phyloP scores from a whole-genome alignment of 2,888 invertebrate species.

The Gerris lacustris region DNA sequence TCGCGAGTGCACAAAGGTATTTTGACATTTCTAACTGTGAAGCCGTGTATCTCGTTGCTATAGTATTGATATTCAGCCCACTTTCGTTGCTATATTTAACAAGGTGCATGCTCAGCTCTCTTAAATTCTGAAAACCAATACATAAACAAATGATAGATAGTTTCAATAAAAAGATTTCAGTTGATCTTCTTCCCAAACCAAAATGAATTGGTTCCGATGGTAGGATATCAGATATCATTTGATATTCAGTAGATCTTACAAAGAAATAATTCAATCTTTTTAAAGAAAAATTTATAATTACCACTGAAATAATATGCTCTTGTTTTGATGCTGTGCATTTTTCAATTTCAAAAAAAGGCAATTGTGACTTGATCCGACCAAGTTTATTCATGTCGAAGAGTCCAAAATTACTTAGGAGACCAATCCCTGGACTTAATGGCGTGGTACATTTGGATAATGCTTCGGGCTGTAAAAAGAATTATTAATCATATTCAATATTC shows the following conservation, averaged over 20 bases:
- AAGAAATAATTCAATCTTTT: too few species aligned
- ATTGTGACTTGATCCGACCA: constrained; percentile 35
- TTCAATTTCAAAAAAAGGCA: constrained; percentile 72
- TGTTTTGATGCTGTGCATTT: constrained; percentile 78
- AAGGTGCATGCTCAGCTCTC: constrained; percentile 73
- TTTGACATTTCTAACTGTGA: constrained; percentile 70
- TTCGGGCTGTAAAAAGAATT: constrained; percentile 49
- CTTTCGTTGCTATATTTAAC: constrained; percentile 45
- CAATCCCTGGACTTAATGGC: constrained; percentile 63
- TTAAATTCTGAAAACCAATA: constrained; percentile 51
- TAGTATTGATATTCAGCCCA: constrained; percentile 62
- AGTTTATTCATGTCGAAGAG: constrained; percentile 40
- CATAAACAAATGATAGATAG: background rate
- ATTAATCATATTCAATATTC: too few species aligned
- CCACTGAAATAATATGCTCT: constrained; percentile 76
- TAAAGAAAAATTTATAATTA: constrained; percentile 35
- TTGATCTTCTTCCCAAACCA: too few species aligned
- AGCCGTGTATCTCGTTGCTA: constrained; percentile 66
- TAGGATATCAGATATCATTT: too few species aligned
- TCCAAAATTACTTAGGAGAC: constrained; percentile 39
- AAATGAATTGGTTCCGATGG: too few species aligned
- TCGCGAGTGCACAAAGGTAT: constrained; percentile 57
- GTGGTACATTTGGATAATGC: constrained; percentile 73
- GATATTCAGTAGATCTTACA: too few species aligned
- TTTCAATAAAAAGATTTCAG: background rate